These are phyloP conservation scores for Aphelenchoides besseyi DNA, from an alignment of 1,140 invertebrate species.

Conservation along the genomic window DNA sequence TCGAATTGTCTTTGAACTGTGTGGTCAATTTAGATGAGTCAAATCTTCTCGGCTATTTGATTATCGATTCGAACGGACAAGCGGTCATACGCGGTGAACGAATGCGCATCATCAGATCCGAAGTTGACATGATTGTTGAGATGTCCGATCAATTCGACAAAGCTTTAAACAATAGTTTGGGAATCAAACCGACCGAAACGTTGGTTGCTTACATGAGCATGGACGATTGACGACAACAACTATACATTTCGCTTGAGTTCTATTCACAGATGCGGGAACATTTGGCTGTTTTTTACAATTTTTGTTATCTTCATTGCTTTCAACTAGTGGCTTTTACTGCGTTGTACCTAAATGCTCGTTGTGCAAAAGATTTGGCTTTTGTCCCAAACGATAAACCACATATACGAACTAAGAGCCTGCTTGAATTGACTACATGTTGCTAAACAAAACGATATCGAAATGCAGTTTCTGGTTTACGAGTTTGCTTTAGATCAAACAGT, in stretches of 20 bases:
- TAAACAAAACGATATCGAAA: too few relatives aligned
- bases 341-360: not conserved
- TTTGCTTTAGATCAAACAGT: too few relatives aligned
- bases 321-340: not conserved
- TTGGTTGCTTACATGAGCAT: constrained; percentile 13
- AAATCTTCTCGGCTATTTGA: constrained; percentile 9
- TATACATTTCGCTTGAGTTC: not conserved
- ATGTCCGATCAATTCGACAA: constrained; percentile 6
- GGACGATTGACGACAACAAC: not conserved
- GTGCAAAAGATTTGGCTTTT: too few relatives aligned
- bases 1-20: not conserved
- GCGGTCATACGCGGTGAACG: not conserved
- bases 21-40: not conserved
- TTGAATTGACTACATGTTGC: too few relatives aligned
- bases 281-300: not conserved
- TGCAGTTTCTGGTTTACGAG: too few relatives aligned
- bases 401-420: too few relatives aligned
- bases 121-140: not conserved
- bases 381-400: too few relatives aligned
- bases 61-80: not conserved
- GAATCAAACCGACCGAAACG: constrained; percentile 4
- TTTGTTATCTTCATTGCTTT: not conserved
- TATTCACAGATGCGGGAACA: not conserved
- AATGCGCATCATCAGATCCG: not conserved
- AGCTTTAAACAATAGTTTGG: not conserved